Evolutionary conservation across 92 coral and sea anemone genomes (phyloP), one percentile per base, ranked within the genome.

Genomic region (Siderastrea radians): DNA sequence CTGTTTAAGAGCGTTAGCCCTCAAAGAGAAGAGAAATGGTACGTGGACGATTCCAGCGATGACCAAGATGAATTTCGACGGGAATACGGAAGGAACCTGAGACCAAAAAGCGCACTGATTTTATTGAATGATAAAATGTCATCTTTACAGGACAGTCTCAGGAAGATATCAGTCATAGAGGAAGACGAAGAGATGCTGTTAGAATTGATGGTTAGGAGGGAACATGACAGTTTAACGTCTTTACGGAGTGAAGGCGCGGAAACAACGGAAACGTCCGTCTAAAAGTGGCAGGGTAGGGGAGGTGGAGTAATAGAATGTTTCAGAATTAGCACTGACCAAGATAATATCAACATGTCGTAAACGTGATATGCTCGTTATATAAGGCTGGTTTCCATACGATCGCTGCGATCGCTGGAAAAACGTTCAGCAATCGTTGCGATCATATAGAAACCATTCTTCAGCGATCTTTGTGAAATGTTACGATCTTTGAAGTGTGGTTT

Each of bases 21-120:
- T 15, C 7, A 12, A 16, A 64, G 14, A 46, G 70, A 87, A 14
- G 54, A 72, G 44, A 70, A 72, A 48, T 70, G 78, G 86, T 71
- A 16, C 15, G 86, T 59, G 70, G 86, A 82, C 48, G 86, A 82
- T 72, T 82, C 86, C 60, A 82, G 86, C 47, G 86, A 82, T 49
- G 78, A 70, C 13, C 79, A 72, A 19, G 16, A 57, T 17, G 59
- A 49, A 3, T 14, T 4, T n/a, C 15, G 60, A 72, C 43, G 58
- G 26, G 77, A 49, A 57, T 3, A 47, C 79, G 9, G 57, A 17
- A 47, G 11, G 1, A 57, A 14, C 2, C 38, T 26, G 38, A 58
- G 26, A 17, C 44, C 68, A 13, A 58, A 71, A 1, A 58, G 26
- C 67, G 3, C 49, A 5, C 70, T 15, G 5, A 45, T 2, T 14